Percentiles rank a stretch among this genome's conserved stretches.
Conservation (phyloP, 2,113 vertebrate genomes). For the Danionella cerebrum region DNA sequence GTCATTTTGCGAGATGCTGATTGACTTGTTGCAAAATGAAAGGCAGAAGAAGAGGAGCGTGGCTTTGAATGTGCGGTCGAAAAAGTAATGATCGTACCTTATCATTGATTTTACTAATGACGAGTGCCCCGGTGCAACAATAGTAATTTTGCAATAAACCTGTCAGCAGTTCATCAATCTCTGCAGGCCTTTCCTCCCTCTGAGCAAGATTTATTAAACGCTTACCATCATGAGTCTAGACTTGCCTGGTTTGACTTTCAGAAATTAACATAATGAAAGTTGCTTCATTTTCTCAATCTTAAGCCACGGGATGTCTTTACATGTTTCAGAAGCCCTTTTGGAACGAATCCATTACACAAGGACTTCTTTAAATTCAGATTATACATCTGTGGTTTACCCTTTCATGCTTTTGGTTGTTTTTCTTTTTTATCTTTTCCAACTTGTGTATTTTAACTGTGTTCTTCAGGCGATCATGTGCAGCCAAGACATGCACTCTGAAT, state of each 20-base stretch:
- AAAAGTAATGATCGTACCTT: slow-evolving; percentile 62
- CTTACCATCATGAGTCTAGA: slow-evolving; percentile 61
- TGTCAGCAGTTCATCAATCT: slow-evolving; percentile 83
- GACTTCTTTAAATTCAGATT: background rate
- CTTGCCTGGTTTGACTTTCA: slow-evolving; percentile 65
- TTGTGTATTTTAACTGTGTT: slow-evolving; percentile 53
- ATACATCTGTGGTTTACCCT: slow-evolving; percentile 41
- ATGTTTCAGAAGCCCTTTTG: slow-evolving; percentile 60
- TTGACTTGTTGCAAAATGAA: slow-evolving; percentile 57
- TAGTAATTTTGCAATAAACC: slow-evolving; percentile 74
- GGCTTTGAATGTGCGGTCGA: slow-evolving; percentile 44
- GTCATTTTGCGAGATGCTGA: slow-evolving; percentile 44
- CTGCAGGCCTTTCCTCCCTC: slow-evolving; percentile 70
- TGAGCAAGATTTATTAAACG: slow-evolving; percentile 83
- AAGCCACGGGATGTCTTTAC: too few species aligned
- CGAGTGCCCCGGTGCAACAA: slow-evolving; percentile 68
- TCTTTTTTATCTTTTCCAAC: slow-evolving; percentile 2
- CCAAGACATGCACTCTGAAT: slow-evolving; percentile 54
- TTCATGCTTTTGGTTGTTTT: slow-evolving; percentile 34
- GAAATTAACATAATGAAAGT: slow-evolving; percentile 61
- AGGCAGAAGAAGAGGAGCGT: slow-evolving; percentile 42
- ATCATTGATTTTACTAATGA: slow-evolving; percentile 71
- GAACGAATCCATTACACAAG: background rate
- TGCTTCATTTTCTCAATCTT: too few species aligned
- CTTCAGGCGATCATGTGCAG: slow-evolving; percentile 54